Base-by-base conservation (phyloP, 2,797 vertebrate species). In the Falco berigora region DNA sequence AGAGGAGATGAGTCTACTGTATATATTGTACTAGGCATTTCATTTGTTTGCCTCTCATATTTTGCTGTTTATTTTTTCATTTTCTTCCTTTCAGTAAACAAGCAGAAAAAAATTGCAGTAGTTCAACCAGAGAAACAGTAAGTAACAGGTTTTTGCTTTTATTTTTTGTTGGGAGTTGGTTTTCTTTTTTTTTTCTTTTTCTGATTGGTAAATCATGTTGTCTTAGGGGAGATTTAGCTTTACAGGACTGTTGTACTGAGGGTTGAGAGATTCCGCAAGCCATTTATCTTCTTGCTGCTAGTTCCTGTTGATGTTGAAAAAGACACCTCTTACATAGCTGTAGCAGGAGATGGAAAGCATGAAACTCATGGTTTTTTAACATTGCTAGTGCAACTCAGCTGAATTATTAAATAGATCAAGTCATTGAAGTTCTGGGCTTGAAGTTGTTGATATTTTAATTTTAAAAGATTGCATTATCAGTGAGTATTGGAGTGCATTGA, bases 121-220 rank as follows among this genome's bases (percentile, higher is more conserved):
- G 98, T 99, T 97, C 99, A 99, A 88, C 99, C 99, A 77, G 99
- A 99, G 95, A 99, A 99, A 98, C 99, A 99, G 99, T 99, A 98
- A 99, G 99, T 99, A 97, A 61, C 58, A 25, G 69, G 38, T 53
- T 77, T 88, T 82, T 91, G 22, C 50, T 79, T 49, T 49, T 78
- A 8, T 59, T 59, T 76, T 74, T 92, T 58, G 34, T 59, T 93
- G 38, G 42, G 7, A 23, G 64, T 89, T 73, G 22, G 12, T 38
- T 30, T 34, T 5, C 4, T 20, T 3, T 17, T 56, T 76, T 64
- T 56, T 58, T 61, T 90, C 34, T 77, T 58, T 59, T 92, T 66
- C 64, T 46, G 36, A 6, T 25, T 68, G 38, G 18, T 89, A 80
- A 86, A 50, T 47, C 12, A 9, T 24, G 24, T 59, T 91, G 23